Conservation (phyloP, 2,888 invertebrate species). For the Ornithoptera priamus region DNA sequence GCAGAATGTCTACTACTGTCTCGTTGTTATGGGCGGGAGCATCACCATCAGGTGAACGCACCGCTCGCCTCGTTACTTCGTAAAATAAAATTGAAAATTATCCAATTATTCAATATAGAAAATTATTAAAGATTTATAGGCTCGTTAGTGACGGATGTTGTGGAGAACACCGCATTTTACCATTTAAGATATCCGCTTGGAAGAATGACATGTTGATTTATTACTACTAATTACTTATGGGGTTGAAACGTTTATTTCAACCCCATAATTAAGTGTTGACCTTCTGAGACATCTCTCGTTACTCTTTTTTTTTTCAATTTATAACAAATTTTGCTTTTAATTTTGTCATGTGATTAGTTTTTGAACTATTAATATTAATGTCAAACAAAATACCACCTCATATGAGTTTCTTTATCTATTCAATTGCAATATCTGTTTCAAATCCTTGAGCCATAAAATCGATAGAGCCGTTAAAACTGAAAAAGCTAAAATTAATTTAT, state of each 20-base stretch:
- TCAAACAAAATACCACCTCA: too few species aligned
- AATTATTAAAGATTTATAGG: constrained; percentile 49
- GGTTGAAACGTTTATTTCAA: constrained; percentile 74
- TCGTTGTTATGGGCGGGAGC: too few species aligned
- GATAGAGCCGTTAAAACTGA: too few species aligned
- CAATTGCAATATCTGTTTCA: not conserved
- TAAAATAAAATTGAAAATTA: not conserved
- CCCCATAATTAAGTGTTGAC: constrained; percentile 53
- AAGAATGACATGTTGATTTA: constrained; percentile 71
- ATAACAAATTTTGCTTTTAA: too few species aligned
- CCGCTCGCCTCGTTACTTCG: too few species aligned
- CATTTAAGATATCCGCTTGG: constrained; percentile 42
- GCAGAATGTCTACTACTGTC: too few species aligned
- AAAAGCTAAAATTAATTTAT: too few species aligned
- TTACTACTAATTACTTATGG: constrained; percentile 74
- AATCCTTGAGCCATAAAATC: too few species aligned
- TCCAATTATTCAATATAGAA: not conserved
- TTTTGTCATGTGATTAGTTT: too few species aligned
- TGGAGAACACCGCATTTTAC: constrained; percentile 40
- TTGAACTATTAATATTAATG: too few species aligned
- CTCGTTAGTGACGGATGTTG: constrained; percentile 56
- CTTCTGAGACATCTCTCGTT: constrained; percentile 57
- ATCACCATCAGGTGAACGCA: too few species aligned
- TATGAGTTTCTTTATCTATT: not conserved
- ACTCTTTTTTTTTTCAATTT: constrained; percentile 1